Conservation (phyloP, 2,888 invertebrate species). For the Psococerastis gibbosa region DNA sequence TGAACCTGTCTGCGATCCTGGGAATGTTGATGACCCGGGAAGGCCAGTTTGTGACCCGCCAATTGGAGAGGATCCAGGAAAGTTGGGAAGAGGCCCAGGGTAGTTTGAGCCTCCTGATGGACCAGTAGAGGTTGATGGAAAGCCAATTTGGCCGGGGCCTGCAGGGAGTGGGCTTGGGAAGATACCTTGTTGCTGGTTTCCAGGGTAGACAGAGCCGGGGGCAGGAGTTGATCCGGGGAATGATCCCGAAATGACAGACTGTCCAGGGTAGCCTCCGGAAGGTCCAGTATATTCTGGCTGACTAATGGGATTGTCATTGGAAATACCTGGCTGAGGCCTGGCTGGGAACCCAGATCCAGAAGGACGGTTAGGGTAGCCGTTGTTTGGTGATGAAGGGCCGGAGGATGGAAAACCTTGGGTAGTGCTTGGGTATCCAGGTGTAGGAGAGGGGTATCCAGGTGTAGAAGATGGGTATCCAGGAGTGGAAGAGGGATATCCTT, state of each 20-base stretch:
- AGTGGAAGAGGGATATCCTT: slow-evolving; percentile 12
- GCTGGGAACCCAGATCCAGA: slow-evolving; percentile 7
- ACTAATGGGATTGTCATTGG: slow-evolving; percentile 12
- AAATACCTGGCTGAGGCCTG: slow-evolving; percentile 13
- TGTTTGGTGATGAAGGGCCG: slow-evolving; percentile 1
- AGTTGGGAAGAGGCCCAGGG: slow-evolving; percentile 19
- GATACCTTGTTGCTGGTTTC: too few species aligned
- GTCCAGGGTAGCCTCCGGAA: slow-evolving; percentile 8
- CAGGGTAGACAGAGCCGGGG: slow-evolving; percentile 14
- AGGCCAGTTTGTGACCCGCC: slow-evolving; percentile 17
- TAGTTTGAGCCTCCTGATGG: slow-evolving; percentile 18
- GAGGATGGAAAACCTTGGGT: neutral
- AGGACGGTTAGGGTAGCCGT: slow-evolving; percentile 14
- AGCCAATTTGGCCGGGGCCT: slow-evolving; percentile 11
- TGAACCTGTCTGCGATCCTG: slow-evolving; percentile 18
- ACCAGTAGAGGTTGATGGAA: slow-evolving; percentile 16
- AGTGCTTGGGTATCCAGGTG: slow-evolving; percentile 11
- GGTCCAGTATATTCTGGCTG: slow-evolving; percentile 9
- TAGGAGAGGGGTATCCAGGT: slow-evolving; percentile 17
- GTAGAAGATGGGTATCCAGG: slow-evolving; percentile 13
- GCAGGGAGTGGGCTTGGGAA: slow-evolving; percentile 14
- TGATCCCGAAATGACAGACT: slow-evolving; percentile 11
- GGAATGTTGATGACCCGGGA: slow-evolving; percentile 9
- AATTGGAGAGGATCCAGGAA: neutral
- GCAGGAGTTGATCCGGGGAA: slow-evolving; percentile 12